Conservation (phyloP, 2,888 invertebrate species). For the Papilio protenor region DNA sequence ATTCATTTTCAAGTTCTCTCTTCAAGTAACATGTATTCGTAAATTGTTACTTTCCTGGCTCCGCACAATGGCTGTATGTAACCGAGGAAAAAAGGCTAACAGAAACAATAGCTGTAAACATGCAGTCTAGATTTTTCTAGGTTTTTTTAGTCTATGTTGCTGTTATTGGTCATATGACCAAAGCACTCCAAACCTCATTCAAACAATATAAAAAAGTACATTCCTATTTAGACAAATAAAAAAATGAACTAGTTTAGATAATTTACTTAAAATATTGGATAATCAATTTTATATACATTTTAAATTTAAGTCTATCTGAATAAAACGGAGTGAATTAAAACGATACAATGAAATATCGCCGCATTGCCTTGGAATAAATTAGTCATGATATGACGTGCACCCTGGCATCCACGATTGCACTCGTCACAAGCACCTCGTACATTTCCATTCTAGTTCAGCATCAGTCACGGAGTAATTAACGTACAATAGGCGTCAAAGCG, state of each 20-base stretch:
- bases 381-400: slow-evolving; percentile 32
- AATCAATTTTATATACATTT: neutral
- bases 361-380: slow-evolving; percentile 24
- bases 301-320: neutral
- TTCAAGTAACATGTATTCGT: neutral
- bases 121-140: slow-evolving; percentile 21
- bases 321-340: neutral
- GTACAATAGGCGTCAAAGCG: slow-evolving; percentile 32
- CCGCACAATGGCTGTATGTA: slow-evolving; percentile 6
- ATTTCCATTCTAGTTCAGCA: slow-evolving; percentile 28
- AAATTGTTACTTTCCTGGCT: neutral
- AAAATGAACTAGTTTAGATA: too few relatives aligned
- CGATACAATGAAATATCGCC: slow-evolving; percentile 14
- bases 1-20: neutral
- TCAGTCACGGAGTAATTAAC: slow-evolving; percentile 35
- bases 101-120: slow-evolving; percentile 13
- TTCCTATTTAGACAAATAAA: neutral
- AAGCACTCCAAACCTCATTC: neutral
- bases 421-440: slow-evolving; percentile 22
- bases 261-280: too few relatives aligned
- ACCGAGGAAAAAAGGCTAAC: neutral
- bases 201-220: neutral
- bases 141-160: neutral
- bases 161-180: neutral
- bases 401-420: slow-evolving; percentile 25